Base-by-base conservation (phyloP, 1,140 invertebrate genomes). In the Leptinotarsa undecemlineata region DNA sequence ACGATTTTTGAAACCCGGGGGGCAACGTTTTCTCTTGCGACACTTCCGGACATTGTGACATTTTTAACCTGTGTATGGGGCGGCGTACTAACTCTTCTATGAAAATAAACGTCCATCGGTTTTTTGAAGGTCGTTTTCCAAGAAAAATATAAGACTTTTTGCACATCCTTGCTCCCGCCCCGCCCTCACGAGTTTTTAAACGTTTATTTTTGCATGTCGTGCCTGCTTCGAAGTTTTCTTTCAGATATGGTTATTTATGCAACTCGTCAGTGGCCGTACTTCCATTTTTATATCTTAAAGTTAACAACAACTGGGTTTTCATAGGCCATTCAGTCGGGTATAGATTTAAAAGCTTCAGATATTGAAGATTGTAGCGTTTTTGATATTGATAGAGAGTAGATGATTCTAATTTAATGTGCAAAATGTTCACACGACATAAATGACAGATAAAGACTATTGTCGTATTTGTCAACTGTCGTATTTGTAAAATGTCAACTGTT, bases 1-100 rank as follows among this genome's bases (percentile, higher is more conserved):
- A 75, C 77, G 78, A 63, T 82, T 84, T 84, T 83, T 84, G 82
- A 82, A 79, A 81, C 82, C 81, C 83, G 74, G 80, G 82, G 82
- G 83, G 81, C 80, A 75, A 74, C 75, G 77, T 62, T 70, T 71
- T 77, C 79, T 80, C 80, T 81, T 80, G 79, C 82, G 79, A 71
- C 81, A 73, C 81, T 80, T 75, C 68, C 70, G 77, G 75, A 84
- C 83, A 84, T 84, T 90, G 89, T 90, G 90, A 90, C 90, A 90
- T 90, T 90, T 90, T 90, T 88, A 87, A 87, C 21, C 87, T 90
- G 90, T 90, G 90, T 89, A 89, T 90, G 89, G 89, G 89, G 89
- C 88, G 87, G 87, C 88, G 89, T 89, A 89, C 88, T 86, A 85
- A 80, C 78, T 79, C 84, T 42, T 42, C 33, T 11, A 42, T 42